Conservation (phyloP, 2,797 vertebrate genomes). For the Pseudochirops cupreus region DNA sequence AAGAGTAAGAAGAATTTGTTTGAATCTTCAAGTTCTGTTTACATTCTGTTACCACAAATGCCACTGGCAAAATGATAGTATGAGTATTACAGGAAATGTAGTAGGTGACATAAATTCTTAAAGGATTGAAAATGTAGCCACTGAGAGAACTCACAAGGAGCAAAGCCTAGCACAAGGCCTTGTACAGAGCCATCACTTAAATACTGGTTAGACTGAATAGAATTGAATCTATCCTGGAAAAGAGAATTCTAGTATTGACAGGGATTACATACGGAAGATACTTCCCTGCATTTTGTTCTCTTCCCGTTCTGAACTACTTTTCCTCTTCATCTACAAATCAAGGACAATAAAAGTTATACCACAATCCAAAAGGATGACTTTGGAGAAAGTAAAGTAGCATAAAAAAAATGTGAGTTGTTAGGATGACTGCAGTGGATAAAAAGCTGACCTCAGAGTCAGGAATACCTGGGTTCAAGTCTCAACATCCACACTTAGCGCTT, state of each 20-base stretch:
- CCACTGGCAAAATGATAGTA: neutral
- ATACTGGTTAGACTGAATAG: neutral
- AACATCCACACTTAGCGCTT: neutral
- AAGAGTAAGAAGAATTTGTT: neutral
- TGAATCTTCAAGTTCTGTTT: neutral
- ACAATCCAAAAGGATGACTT: neutral
- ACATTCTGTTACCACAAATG: neutral
- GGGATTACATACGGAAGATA: neutral
- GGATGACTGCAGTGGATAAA: neutral
- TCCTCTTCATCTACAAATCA: neutral
- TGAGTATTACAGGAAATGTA: neutral
- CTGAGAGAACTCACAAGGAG: neutral
- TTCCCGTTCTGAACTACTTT: neutral
- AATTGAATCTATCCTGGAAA: neutral
- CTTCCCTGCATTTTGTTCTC: neutral
- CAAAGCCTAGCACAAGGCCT: neutral
- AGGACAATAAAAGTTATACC: neutral
- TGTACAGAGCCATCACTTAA: neutral
- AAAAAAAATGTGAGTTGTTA: neutral
- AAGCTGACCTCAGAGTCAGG: neutral
- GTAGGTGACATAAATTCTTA: neutral
- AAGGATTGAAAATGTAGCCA: neutral
- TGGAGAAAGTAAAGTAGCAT: neutral
- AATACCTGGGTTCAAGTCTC: neutral
- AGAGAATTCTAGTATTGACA: neutral